phyloP scores from a whole-genome alignment of 2,888 invertebrate genomes.

The Suillia variegata region DNA sequence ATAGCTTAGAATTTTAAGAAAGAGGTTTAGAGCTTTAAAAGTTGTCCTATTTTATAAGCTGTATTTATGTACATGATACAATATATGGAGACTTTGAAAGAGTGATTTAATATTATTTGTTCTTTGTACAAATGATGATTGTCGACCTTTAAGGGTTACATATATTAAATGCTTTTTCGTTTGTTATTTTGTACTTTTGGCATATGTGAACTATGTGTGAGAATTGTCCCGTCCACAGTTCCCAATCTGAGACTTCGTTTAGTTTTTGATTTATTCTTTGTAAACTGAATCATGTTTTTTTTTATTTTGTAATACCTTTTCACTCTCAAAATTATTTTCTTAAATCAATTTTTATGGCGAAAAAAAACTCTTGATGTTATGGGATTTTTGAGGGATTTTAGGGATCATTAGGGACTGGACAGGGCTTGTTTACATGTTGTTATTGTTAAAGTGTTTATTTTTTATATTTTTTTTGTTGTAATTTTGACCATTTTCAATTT shows the following conservation, averaged over 20 bases:
- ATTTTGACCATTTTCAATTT: conserved; percentile 15
- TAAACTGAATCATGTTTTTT: conserved; percentile 32
- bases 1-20: conserved; percentile 1
- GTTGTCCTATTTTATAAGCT: conserved; percentile 6
- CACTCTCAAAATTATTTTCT: conserved; percentile 1
- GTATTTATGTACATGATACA: no score
- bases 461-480: conserved; percentile 13
- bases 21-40: conserved; percentile 8
- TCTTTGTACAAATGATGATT: neutral
- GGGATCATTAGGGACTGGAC: conserved; percentile 19
- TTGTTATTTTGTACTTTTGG: conserved; percentile 33
- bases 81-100: neutral
- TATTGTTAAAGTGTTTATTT: conserved; percentile 19
- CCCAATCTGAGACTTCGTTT: conserved; percentile 71
- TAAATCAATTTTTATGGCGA: neutral
- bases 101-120: neutral
- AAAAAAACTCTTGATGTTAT: conserved; percentile 6
- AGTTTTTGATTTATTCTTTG: conserved; percentile 33
- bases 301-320: conserved; percentile 17
- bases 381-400: conserved; percentile 21
- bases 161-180: neutral
- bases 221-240: conserved; percentile 78
- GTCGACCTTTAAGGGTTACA: neutral
- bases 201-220: conserved; percentile 68
- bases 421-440: conserved; percentile 13